Conservation (phyloP, 2,888 invertebrate species). For the Acrobasis repandana region DNA sequence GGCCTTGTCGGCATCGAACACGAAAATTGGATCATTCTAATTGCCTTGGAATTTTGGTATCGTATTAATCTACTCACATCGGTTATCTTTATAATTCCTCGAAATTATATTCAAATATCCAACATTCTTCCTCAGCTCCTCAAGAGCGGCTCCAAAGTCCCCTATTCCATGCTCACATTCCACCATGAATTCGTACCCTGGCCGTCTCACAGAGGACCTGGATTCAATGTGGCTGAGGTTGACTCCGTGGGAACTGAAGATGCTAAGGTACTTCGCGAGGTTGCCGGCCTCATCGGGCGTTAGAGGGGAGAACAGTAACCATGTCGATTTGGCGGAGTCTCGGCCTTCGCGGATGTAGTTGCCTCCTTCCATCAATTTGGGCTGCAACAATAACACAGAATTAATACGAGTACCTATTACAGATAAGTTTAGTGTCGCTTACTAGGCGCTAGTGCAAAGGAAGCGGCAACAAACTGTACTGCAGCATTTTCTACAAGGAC, state of each 20-base stretch:
- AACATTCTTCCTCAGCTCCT: conserved; percentile 86
- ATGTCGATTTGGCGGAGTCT: conserved; percentile 89
- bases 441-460: too few relatives aligned
- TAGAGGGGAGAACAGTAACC: conserved; percentile 93
- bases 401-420: too few relatives aligned
- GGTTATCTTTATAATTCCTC: conserved; percentile 92
- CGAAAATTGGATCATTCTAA: too few relatives aligned
- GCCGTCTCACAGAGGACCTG: conserved; percentile 89
- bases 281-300: conserved; percentile 92
- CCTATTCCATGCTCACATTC: conserved; percentile 92
- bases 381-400: conserved; percentile 75
- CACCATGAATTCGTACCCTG: conserved; percentile 96
- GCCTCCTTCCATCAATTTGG: conserved; percentile 90
- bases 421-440: too few relatives aligned
- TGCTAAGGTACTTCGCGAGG: conserved; percentile 92
- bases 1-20: too few relatives aligned
- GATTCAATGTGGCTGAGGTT: conserved; percentile 97
- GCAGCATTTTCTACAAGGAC: too few relatives aligned
- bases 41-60: too few relatives aligned
- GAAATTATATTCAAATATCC: conserved; percentile 94
- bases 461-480: too few relatives aligned
- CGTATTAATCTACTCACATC: conserved; percentile 70
- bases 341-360: conserved; percentile 92
- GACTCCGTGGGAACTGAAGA: conserved; percentile 91
- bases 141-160: conserved; percentile 88